Evolutionary conservation across 2,888 invertebrate genomes (phyloP).

Genomic region (Automeris io): DNA sequence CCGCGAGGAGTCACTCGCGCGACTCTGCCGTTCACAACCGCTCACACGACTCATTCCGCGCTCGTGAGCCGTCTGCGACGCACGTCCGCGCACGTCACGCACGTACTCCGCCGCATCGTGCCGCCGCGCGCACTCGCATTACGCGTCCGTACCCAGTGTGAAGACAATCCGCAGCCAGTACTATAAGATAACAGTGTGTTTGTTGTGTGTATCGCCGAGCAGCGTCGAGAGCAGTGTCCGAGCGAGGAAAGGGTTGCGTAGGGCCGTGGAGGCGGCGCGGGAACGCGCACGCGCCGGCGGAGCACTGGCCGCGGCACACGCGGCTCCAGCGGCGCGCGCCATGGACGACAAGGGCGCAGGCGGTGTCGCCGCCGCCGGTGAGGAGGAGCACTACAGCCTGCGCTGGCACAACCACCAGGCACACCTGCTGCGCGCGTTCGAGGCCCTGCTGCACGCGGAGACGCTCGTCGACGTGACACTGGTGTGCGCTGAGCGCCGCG

Average conservation of each 20-base stretch:
- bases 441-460: constrained; percentile 90
- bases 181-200: too few relatives aligned
- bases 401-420: constrained; percentile 96
- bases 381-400: constrained; percentile 92
- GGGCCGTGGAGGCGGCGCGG: constrained; percentile 63
- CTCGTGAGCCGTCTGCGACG: constrained; percentile 48
- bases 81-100: constrained; percentile 47
- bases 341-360: constrained; percentile 71
- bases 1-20: constrained; percentile 52
- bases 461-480: constrained; percentile 93
- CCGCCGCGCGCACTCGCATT: constrained; percentile 22
- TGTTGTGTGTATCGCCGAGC: constrained; percentile 53
- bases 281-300: constrained; percentile 63
- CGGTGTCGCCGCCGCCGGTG: constrained; percentile 54
- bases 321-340: constrained; percentile 52
- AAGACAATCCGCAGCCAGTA: too few relatives aligned
- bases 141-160: constrained; percentile 22
- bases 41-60: constrained; percentile 48
- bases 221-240: constrained; percentile 53
- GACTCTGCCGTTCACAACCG: constrained; percentile 50
- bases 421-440: constrained; percentile 91
- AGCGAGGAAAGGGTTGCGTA: constrained; percentile 66
- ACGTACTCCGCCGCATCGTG: constrained; percentile 25
- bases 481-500: constrained; percentile 90
- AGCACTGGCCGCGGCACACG: constrained; percentile 45